These are phyloP conservation scores for Meiosimyza platycephala DNA, from an alignment of 2,888 invertebrate genomes.

Conservation along the genomic window DNA sequence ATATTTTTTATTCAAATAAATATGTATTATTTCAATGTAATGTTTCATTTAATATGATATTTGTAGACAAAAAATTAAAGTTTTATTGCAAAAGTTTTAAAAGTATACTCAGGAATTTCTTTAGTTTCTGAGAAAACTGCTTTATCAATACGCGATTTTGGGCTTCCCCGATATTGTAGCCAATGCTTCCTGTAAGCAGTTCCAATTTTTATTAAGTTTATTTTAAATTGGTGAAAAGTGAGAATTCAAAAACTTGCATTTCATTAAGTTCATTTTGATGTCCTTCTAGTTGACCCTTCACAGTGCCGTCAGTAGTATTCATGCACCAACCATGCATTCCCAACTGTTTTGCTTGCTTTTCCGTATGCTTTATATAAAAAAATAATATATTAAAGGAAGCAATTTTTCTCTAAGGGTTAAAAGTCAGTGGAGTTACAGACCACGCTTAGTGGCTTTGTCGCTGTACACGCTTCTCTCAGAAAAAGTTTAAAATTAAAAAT, in stretches of 20 bases:
- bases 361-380: conserved; percentile 69
- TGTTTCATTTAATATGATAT: too few relatives aligned
- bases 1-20: too few relatives aligned
- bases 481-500: too few relatives aligned
- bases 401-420: neutral
- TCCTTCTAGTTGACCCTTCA: conserved; percentile 74
- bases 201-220: neutral
- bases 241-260: conserved; percentile 66
- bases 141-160: conserved; percentile 78
- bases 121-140: conserved; percentile 76
- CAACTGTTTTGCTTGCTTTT: conserved; percentile 70
- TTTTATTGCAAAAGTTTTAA: conserved; percentile 69
- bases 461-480: too few relatives aligned
- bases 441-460: too few relatives aligned
- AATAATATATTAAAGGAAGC: conserved; percentile 27
- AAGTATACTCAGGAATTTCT: conserved; percentile 70
- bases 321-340: conserved; percentile 76
- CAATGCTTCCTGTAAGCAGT: conserved; percentile 57
- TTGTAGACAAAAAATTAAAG: conserved; percentile 43
- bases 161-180: conserved; percentile 78
- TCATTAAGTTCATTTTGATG: conserved; percentile 68
- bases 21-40: too few relatives aligned
- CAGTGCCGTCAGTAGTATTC: conserved; percentile 74
- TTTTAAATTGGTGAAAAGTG: neutral
- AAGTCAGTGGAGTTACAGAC: too few relatives aligned